Percentiles rank a stretch among this genome's conserved stretches.
phyloP scores from a whole-genome alignment of 2,888 invertebrate genomes.

The Drosophila histrio region DNA sequence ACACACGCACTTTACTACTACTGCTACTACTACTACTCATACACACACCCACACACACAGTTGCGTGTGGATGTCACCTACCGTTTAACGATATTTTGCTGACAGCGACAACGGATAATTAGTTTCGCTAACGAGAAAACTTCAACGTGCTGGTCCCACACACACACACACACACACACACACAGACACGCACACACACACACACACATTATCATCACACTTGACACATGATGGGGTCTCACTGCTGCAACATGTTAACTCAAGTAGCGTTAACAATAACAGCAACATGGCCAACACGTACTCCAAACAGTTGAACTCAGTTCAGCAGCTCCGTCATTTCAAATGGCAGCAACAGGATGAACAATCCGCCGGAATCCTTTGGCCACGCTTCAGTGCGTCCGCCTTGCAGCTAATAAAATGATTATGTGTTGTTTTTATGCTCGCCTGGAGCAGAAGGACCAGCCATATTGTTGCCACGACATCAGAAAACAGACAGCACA shows the following conservation, averaged over 20 bases:
- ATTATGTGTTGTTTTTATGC: slow-evolving; percentile 77
- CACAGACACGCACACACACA: slow-evolving; percentile 7
- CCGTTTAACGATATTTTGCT: slow-evolving; percentile 79
- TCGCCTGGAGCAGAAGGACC: slow-evolving; percentile 24
- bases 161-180: slow-evolving; percentile 15
- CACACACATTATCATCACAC: slow-evolving; percentile 33
- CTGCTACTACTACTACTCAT: neutral
- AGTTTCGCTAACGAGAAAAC: slow-evolving; percentile 82
- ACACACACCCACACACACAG: neutral
- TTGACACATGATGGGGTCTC: slow-evolving; percentile 61
- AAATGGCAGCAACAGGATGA: slow-evolving; percentile 58
- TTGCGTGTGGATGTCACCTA: slow-evolving; percentile 71
- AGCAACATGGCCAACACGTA: slow-evolving; percentile 52
- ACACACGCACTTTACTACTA: neutral
- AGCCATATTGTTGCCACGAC: slow-evolving; percentile 10
- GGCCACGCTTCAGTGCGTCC: slow-evolving; percentile 53
- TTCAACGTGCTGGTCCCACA: slow-evolving; percentile 66
- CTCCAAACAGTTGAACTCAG: slow-evolving; percentile 21
- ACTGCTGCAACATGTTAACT: slow-evolving; percentile 75
- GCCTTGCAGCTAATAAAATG: slow-evolving; percentile 73
- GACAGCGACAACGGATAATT: slow-evolving; percentile 81
- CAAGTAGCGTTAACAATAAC: slow-evolving; percentile 60
- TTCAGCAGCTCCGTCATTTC: slow-evolving; percentile 11
- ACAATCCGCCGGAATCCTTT: slow-evolving; percentile 61
- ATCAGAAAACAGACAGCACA: slow-evolving; percentile 1